A percentile compares a stretch with the other conserved stretches of the same genome.
Conservation (phyloP, 1,140 invertebrate genomes). For the Chlorops oryzae region DNA sequence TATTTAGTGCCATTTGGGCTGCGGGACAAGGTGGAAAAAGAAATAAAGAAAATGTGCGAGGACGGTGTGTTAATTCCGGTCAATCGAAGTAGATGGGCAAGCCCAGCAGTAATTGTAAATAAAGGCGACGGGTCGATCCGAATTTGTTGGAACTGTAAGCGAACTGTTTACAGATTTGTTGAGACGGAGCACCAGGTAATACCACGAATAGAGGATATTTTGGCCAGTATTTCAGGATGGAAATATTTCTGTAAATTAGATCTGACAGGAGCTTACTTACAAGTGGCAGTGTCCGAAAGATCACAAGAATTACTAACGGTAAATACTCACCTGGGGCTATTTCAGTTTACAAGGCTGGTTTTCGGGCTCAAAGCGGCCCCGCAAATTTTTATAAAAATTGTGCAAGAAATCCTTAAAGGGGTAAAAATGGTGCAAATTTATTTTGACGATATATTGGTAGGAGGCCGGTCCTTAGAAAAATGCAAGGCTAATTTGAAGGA, state of each 20-base stretch:
- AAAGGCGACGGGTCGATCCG: slow-evolving; percentile 46
- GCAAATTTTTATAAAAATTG: slow-evolving; percentile 33
- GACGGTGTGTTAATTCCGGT: slow-evolving; percentile 21
- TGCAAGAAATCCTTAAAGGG: slow-evolving; percentile 30
- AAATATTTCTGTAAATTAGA: slow-evolving; percentile 40
- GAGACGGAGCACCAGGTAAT: slow-evolving; percentile 34
- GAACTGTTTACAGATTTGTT: slow-evolving; percentile 39
- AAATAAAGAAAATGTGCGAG: slow-evolving; percentile 22
- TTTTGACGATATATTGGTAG: slow-evolving; percentile 39
- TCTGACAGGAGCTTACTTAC: slow-evolving; percentile 42
- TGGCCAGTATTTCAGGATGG: slow-evolving; percentile 32
- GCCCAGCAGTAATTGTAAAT: slow-evolving; percentile 46
- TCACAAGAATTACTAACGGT: slow-evolving; percentile 35
- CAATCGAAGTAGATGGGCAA: slow-evolving; percentile 28
- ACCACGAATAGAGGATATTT: slow-evolving; percentile 34
- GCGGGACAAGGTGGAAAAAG: slow-evolving; percentile 22
- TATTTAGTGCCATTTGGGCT: slow-evolving; percentile 25
- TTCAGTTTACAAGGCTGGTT: slow-evolving; percentile 31
- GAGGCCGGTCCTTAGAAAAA: slow-evolving; percentile 19
- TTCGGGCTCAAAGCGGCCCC: slow-evolving; percentile 37
- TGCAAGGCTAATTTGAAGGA: slow-evolving; percentile 8
- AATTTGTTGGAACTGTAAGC: slow-evolving; percentile 49
- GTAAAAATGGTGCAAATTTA: slow-evolving; percentile 25
- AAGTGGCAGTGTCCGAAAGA: slow-evolving; percentile 34
- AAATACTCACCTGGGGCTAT: slow-evolving; percentile 43